Base-by-base conservation (phyloP, 2,113 vertebrate species). In the Cryptomyrus ogoouensis region DNA sequence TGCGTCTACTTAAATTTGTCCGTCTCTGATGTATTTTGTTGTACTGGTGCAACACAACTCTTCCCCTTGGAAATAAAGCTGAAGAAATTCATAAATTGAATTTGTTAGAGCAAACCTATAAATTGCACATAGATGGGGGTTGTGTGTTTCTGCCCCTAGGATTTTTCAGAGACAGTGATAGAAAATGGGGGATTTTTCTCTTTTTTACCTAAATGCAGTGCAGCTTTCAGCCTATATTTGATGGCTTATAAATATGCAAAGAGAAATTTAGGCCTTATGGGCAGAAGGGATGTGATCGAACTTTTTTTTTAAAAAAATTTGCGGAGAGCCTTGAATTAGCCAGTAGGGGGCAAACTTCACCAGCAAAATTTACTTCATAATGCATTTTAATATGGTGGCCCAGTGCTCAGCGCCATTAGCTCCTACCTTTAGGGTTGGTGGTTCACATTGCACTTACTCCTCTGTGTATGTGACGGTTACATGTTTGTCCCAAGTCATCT, bases 291-390 rank as follows among this genome's bases (percentile, higher is more conserved):
- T 77, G 70, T 77, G 27, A 77, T 12, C 35, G 1, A 77, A 39
- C 12, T 31, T 7, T 74, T 31, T 12, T 39, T 39, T 39, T 39
- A 2, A n/a, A n/a, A n/a, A n/a, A n/a, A n/a, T n/a, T 27, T 77
- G 70, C 13, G 39, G 3, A 7, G 70, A 39, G 8, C 31, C 13
- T 80, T 80, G 3, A 77, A 39, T 12, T 31, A 77, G 13, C 31
- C 74, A 80, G 15, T 80, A 80, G 74, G 74, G 74, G 74, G 74
- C 35, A 80, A 80, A 80, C 74, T 70, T 70, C 62, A 31, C 62
- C 62, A 31, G 62, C 62, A 70, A 70, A 70, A 3, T 70, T 13
- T 42, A 17, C 5, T 19, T 80, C 3, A 42, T 39, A 19, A 39
- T 80, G 35, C 13, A 80, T 80, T 39, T 39, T 80, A 39, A 80